Base-by-base conservation (phyloP, 2,888 invertebrate species). In the Nomada goodeniana region DNA sequence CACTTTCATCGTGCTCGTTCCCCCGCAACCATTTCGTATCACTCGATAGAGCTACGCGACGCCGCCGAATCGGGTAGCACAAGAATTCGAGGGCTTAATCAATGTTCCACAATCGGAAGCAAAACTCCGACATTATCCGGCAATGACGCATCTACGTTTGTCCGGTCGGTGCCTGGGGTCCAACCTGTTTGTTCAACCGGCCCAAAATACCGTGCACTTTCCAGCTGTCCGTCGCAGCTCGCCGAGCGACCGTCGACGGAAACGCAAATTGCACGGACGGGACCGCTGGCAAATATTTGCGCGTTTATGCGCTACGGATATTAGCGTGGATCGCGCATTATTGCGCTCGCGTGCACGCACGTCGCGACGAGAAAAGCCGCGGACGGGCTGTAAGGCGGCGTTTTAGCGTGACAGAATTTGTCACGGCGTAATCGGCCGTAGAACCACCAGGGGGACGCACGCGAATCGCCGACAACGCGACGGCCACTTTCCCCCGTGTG, bases 331-430 rank as follows among this genome's bases (percentile, higher is more conserved):
- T 82, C 53, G 65, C 70, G 59, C 77, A 65, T 70, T 69, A 52
- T 63, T 59, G 59, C 63, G 63, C 71, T 60, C 59, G 23, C 26
- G 29, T 57, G 53, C 63, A 55, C 74, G 63, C 59, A 29, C 26
- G 29, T 57, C 59, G 47, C n/a, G 72, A 29, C 7, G 63, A 68
- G 47, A 69, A 53, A 85, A 86, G 60, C 59, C 69, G 75, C 36
- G 10, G 60, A 26, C 26, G 52, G 23, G 64, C 60, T 67, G 70
- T 80, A 86, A 88, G 78, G 77, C 77, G 70, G 69, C 82, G 61
- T 87, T 88, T 82, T 76, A 84, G 73, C 76, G 80, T 82, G 84
- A 72, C 85, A 76, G 73, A 74, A 86, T 88, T 86, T 84, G 87
- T 84, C 84, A 76, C 69, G 73, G 65, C 18, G 65, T 80, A 84